Conservation (phyloP, 1,140 invertebrate genomes). For the Aricia agestis region DNA sequence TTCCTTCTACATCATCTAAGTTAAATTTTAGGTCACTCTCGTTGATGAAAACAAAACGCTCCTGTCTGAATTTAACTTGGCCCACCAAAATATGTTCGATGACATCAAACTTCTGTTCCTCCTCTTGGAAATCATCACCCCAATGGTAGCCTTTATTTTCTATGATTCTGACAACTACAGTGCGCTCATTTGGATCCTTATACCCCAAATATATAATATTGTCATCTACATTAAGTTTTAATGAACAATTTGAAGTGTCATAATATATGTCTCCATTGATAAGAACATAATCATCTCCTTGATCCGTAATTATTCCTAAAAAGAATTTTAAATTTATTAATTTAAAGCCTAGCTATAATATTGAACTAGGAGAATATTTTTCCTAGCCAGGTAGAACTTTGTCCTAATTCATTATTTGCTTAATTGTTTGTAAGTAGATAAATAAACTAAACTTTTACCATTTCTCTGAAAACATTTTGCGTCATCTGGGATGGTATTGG, state of each 20-base stretch:
- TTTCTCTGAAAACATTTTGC: constrained; percentile 53
- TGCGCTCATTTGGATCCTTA: constrained; percentile 43
- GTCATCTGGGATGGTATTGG: constrained; percentile 34
- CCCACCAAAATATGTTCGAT: constrained; percentile 73
- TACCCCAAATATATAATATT: constrained; percentile 62
- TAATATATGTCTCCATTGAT: constrained; percentile 62
- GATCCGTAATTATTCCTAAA: constrained; percentile 54
- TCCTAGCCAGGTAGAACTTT: too few relatives aligned
- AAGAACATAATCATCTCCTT: constrained; percentile 46
- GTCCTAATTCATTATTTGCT: neutral
- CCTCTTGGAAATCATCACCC: constrained; percentile 51
- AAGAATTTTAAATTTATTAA: neutral
- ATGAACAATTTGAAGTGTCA: constrained; percentile 39
- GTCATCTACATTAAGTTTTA: constrained; percentile 52
- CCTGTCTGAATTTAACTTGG: constrained; percentile 71
- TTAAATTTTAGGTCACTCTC: constrained; percentile 72
- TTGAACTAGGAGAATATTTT: too few relatives aligned
- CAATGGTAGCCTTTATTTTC: constrained; percentile 54
- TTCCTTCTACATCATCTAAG: constrained; percentile 74
- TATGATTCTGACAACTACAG: constrained; percentile 55
- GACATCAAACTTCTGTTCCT: constrained; percentile 57
- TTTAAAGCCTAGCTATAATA: too few relatives aligned
- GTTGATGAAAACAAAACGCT: constrained; percentile 73
- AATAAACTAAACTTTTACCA: constrained; percentile 35
- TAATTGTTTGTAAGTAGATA: neutral